These are phyloP conservation scores for Bembecia ichneumoniformis DNA, from an alignment of 2,888 invertebrate species.

Conservation along the genomic window DNA sequence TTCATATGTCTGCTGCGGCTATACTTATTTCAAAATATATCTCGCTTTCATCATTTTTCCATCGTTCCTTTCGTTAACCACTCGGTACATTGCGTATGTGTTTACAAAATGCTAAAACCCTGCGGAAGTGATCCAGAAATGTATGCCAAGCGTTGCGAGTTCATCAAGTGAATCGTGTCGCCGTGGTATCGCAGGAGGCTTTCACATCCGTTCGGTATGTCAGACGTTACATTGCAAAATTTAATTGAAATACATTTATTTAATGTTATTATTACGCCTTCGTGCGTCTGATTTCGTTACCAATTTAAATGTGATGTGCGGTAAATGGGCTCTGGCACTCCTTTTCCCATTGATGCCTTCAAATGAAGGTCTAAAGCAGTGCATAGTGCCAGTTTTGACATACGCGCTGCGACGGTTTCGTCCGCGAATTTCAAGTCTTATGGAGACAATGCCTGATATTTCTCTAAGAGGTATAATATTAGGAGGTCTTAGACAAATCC, in stretches of 20 bases:
- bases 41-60: background rate
- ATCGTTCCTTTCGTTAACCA: background rate
- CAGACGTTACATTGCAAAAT: slow-evolving; percentile 16
- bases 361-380: too few relatives aligned
- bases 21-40: background rate
- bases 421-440: too few relatives aligned
- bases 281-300: background rate
- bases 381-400: too few relatives aligned
- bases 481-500: too few relatives aligned
- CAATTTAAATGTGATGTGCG: too few relatives aligned
- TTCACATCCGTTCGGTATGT: background rate
- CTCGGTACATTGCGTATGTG: background rate
- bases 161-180: background rate
- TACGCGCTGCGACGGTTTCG: too few relatives aligned
- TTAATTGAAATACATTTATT: slow-evolving; percentile 31
- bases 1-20: slow-evolving; percentile 5
- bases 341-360: too few relatives aligned
- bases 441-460: too few relatives aligned
- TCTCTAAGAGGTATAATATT: too few relatives aligned
- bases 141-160: background rate
- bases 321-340: too few relatives aligned
- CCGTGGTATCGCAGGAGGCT: background rate
- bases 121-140: background rate
- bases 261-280: slow-evolving; percentile 23
- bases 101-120: background rate